Base-by-base conservation (phyloP, 2,888 invertebrate genomes). In the Polydrusus tereticollis region DNA sequence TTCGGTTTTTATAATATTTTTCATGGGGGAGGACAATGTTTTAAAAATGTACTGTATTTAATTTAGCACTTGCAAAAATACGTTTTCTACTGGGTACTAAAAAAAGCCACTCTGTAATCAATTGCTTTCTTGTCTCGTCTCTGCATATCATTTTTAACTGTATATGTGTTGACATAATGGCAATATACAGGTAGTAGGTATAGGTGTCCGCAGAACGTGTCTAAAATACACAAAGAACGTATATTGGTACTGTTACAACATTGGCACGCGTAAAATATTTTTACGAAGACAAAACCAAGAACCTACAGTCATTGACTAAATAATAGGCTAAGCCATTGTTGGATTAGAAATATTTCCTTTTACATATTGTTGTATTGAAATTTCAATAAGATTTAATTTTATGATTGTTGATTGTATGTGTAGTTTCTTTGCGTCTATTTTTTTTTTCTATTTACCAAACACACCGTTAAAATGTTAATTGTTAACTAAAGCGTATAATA, bases 241-340 rank as follows among this genome's bases (percentile, higher is more conserved):
- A 55, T 41, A 36, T 57, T 55, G 21, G 57, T 70, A 70, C 70
- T 64, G 70, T 70, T 70, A 70, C 65, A 58, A 64, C 63, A 70
- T 45, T 64, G 55, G 55, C 59, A 64, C 58, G 64, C 70, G 65
- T 70, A 58, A 70, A 70, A 59, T 69, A 69, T 69, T 50, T 68
- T 43, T 63, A 43, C 58, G 43, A 47, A 58, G 26, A 45, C 21
- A 38, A 67, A 66, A 41, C 66, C 66, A 57, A 36, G 58, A 58
- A 67, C 45, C 43, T 43, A 36, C 29, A 66, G 55, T 45, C 23
- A 57, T 23, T 55, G 55, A 55, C 55, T 65, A 55, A 67, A 67
- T 47, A 60, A 60, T 62, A 47, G 10, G 18, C 20, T 18, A 18
- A 18, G 41, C 41, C 60, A 43, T 23, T 60, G 16, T 43, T 41